Conservation (phyloP, 2,888 invertebrate genomes). For the Periphyllus acericola region DNA sequence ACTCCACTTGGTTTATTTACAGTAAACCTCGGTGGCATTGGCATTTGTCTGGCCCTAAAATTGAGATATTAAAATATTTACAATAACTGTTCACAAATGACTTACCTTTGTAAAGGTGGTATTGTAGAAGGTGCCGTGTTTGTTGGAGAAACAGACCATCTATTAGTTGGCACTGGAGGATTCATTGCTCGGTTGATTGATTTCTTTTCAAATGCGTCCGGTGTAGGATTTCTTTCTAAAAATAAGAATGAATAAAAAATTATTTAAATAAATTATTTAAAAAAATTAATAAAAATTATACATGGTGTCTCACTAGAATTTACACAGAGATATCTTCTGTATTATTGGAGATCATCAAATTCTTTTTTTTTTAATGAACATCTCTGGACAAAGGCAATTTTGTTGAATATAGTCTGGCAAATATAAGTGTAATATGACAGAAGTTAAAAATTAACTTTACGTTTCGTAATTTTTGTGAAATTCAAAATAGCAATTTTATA, state of each 20-base stretch:
- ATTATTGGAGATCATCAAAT: no score
- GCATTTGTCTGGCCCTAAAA: conserved; percentile 56
- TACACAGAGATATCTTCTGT: background rate
- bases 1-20: conserved; percentile 35
- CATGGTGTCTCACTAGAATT: no score
- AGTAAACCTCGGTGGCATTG: conserved; percentile 55
- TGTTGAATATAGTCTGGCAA: no score
- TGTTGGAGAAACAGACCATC: conserved; percentile 59
- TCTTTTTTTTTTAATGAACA: no score
- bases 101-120: conserved; percentile 43
- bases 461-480: no score
- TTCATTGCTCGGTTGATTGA: conserved; percentile 45
- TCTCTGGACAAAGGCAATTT: no score
- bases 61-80: background rate
- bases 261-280: no score
- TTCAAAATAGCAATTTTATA: no score
- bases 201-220: conserved; percentile 53
- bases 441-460: no score
- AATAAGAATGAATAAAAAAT: conserved; percentile 1
- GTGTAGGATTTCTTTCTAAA: conserved; percentile 54
- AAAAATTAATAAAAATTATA: no score
- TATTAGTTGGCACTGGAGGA: conserved; percentile 55
- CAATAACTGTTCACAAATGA: background rate
- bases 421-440: no score
- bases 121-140: conserved; percentile 17